A percentile compares a stretch with the other conserved stretches of the same genome.
phyloP scores from a whole-genome alignment of 2,797 vertebrate genomes.

The Microtus obscurus region DNA sequence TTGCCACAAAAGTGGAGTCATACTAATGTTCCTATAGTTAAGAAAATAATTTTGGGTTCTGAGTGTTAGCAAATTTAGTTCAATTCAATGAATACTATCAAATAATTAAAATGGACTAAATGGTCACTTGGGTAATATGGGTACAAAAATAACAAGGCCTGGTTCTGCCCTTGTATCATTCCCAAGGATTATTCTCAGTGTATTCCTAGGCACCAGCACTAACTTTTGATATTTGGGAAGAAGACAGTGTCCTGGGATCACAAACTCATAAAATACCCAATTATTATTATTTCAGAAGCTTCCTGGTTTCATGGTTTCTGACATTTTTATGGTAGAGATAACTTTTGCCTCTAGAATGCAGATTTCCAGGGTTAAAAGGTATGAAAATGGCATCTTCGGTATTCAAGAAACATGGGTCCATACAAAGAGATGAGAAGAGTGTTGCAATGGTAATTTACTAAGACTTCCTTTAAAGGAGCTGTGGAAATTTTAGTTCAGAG shows the following conservation, averaged over 20 bases:
- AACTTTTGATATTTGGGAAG: not conserved
- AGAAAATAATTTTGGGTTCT: conserved; percentile 31
- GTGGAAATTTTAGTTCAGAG: not conserved
- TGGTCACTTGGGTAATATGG: not conserved
- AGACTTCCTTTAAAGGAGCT: not conserved
- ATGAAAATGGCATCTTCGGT: not conserved
- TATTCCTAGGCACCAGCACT: not conserved
- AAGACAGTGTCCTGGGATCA: not conserved
- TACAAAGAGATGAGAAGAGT: not conserved
- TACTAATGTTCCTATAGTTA: conserved; percentile 31
- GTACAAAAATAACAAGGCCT: not conserved
- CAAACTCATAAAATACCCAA: not conserved
- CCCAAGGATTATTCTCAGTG: not conserved
- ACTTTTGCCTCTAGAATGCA: not conserved
- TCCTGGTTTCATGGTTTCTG: not conserved
- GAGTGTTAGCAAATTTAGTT: conserved; percentile 39
- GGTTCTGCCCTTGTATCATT: not conserved
- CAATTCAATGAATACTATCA: not conserved
- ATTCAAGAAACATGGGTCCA: not conserved
- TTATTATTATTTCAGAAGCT: not conserved
- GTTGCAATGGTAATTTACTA: not conserved
- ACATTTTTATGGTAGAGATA: not conserved
- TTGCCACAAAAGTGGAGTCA: not conserved
- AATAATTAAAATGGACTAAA: not conserved
- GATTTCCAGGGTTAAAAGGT: not conserved